Evolutionary conservation across 1,140 invertebrate genomes (phyloP).

Genomic region (Eupeodes corollae): DNA sequence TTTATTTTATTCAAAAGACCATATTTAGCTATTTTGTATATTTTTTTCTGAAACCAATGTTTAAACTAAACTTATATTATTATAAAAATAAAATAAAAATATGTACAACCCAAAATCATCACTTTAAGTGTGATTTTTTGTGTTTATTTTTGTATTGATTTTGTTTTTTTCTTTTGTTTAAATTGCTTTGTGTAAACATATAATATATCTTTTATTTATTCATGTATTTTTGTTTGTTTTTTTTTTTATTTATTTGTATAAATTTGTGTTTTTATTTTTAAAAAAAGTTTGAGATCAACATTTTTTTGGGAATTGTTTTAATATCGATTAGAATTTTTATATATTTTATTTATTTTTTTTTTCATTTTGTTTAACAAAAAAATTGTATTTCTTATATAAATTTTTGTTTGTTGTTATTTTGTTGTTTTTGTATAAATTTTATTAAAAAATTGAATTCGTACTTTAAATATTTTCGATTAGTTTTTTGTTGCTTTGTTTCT

Average conservation of each 20-base stretch:
- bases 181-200: background rate
- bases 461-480: background rate
- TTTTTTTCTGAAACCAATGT: no score
- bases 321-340: constrained; percentile 4
- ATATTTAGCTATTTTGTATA: no score
- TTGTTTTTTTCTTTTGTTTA: no score
- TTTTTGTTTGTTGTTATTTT: no score
- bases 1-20: background rate
- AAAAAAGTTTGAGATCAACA: constrained; percentile 36
- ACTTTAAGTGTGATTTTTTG: no score
- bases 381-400: no score
- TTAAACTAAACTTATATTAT: no score
- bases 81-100: no score
- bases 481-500: background rate
- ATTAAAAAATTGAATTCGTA: no score
- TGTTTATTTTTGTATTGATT: no score
- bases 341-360: constrained; percentile 15
- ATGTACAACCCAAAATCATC: no score
- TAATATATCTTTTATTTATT: background rate
- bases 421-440: no score
- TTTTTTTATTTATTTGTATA: constrained; percentile 21
- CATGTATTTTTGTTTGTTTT: constrained; percentile 19
- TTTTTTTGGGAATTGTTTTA: constrained; percentile 37
- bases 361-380: constrained; percentile 11
- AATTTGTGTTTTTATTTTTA: background rate